These are phyloP conservation scores for Addax nasomaculatus DNA, from an alignment of 2,113 vertebrate genomes.

Conservation along the genomic window DNA sequence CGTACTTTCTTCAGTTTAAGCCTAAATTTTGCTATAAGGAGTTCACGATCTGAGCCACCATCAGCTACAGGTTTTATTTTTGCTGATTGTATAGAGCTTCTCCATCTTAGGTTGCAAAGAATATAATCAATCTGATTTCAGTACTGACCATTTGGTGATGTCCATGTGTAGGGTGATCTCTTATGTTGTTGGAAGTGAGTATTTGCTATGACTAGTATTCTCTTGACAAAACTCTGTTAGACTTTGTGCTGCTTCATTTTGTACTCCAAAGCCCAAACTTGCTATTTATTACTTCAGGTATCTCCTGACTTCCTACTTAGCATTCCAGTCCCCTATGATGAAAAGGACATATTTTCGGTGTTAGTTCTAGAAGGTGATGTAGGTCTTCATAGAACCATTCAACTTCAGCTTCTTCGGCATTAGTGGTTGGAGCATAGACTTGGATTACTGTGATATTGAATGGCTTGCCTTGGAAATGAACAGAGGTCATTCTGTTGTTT, in stretches of 20 bases:
- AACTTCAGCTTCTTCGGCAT: background rate
- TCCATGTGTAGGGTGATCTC: background rate
- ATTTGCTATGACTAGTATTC: background rate
- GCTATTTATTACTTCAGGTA: background rate
- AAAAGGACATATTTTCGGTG: background rate
- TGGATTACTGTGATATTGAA: background rate
- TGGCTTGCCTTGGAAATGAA: background rate
- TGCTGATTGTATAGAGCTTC: background rate
- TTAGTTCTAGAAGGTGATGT: background rate
- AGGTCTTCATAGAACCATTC: background rate
- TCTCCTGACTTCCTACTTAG: background rate
- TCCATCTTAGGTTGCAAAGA: background rate
- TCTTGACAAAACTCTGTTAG: background rate
- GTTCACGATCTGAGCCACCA: background rate
- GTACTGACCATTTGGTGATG: background rate
- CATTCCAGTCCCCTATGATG: background rate
- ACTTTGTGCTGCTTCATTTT: background rate
- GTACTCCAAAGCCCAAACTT: background rate
- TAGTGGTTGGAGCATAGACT: background rate
- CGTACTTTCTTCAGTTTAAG: background rate
- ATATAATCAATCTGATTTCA: background rate
- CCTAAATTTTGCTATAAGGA: background rate
- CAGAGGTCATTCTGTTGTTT: background rate
- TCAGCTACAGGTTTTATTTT: background rate
- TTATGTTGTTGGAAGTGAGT: background rate